Base-by-base conservation (phyloP, 1,140 invertebrate species). In the Ostrea edulis region DNA sequence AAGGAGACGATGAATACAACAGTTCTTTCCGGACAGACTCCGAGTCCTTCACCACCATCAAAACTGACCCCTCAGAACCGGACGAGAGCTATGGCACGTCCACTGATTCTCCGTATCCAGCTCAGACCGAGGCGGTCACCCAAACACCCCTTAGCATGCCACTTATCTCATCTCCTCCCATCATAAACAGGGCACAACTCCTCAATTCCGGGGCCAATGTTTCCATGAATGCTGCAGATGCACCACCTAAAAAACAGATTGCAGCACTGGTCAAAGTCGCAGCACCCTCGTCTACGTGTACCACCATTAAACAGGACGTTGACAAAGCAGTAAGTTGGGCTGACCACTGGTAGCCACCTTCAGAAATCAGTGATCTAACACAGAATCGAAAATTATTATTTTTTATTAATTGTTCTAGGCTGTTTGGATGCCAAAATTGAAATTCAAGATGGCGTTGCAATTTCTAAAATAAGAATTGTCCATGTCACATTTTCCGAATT, bases 231-330 rank as follows among this genome's bases (percentile, higher is more conserved):
- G 17, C 68, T 11, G 68, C 68, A 29, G 25, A 62, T 62, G 25
- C 35, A 29, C 68, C 68, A 5, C 8, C 22, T 25, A 77, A 77
- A 52, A 83, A 83, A 53, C 82, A 83, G 17, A 54, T 54, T 52
- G 44, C 82, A 83, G 44, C 82, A n/a, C 52, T 83, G 35, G 82
- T 83, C 29, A 85, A 85, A 29, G 54, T 85, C 12, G 83, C 51
- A 52, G 83, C 83, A 20, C 83, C 83, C n/a, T 8, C 29, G 17
- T 52, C 52, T 8, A 58, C 29, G 11, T 14, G 29, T 44, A 85
- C 52, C 11, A 35, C 17, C 1, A 52, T 85, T 14, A 85, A 85
- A 58, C 83, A 85, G 54, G 55, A 58, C 11, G 53, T 85, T 14
- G 83, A 85, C 29, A 85, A 58, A 35, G 52, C 83, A 22, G 83